A percentile compares a stretch with the other conserved stretches of the same genome.
These are phyloP conservation scores for Panagrolaimus sp. DNA, from an alignment of 1,140 invertebrate genomes.

Conservation along the genomic window DNA sequence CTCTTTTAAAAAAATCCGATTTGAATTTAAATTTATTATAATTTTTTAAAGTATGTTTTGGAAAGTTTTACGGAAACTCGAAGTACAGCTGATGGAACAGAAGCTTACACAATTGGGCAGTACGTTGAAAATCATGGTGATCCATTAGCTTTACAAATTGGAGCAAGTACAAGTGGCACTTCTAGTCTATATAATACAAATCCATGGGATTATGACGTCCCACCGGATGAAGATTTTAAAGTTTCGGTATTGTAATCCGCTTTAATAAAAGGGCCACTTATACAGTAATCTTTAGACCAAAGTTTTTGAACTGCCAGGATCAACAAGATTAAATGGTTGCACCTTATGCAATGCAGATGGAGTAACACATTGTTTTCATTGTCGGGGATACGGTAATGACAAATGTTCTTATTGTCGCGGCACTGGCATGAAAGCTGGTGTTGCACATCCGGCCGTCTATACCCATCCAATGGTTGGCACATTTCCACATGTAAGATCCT, in stretches of 20 bases:
- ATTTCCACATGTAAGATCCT: conserved; percentile 50
- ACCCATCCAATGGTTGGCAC: conserved; percentile 59
- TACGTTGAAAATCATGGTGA: conserved; percentile 29
- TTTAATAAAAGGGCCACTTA: conserved; percentile 8
- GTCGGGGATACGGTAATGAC: conserved; percentile 55
- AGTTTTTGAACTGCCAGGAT: conserved; percentile 55
- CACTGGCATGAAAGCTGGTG: conserved; percentile 59
- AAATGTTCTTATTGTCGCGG: conserved; percentile 58
- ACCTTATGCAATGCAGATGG: conserved; percentile 51
- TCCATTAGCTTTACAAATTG: neutral
- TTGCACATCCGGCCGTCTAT: conserved; percentile 59
- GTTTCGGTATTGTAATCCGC: conserved; percentile 41
- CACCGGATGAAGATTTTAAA: conserved; percentile 51
- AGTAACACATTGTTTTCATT: conserved; percentile 57
- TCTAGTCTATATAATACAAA: conserved; percentile 25
- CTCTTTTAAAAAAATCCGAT: conserved; percentile 8
- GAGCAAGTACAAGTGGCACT: conserved; percentile 1
- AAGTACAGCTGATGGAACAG: conserved; percentile 52
- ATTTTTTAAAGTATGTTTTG: conserved; percentile 43
- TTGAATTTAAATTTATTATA: conserved; percentile 11
- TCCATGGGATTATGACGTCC: conserved; percentile 58
- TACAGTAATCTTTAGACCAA: conserved; percentile 45
- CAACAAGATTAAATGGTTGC: conserved; percentile 42
- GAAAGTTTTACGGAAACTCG: conserved; percentile 58
- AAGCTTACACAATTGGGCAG: conserved; percentile 33